Base-by-base conservation (phyloP, 1,140 invertebrate species). In the Aphaenogaster rudis region DNA sequence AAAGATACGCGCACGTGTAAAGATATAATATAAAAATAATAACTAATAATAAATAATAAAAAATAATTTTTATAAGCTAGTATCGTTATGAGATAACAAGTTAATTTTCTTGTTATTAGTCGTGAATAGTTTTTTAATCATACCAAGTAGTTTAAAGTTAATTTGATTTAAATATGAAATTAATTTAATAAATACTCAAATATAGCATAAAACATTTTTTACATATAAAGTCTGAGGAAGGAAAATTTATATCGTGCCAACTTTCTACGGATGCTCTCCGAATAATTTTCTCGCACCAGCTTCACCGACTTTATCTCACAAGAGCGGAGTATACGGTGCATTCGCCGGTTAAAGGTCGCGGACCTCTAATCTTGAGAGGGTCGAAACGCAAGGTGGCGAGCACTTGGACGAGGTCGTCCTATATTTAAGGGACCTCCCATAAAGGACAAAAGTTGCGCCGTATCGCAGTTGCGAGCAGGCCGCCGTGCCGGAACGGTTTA, bases 381-480 rank as follows among this genome's bases (percentile, higher is more conserved):
- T 66, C 81, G 42, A 76, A 88, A 86, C 28, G 81, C 57, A 77
- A 85, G 67, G 15, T 88, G 61, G 71, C 21, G 86, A 64, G 52
- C 52, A 67, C 66, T 77, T 71, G 71, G 69, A 64, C 54, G 84
- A 86, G 76, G 50, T 88, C 84, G 80, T 84, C 80, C 69, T 84
- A 88, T 88, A 91, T 90, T 91, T 82, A 86, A 81, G 88, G 74
- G 78, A 50, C 86, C 74, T 88, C 69, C 86, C 81, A 85, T 85
- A 92, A 93, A 92, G 88, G 92, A 93, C 89, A 91, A 92, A 94
- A 94, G 93, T 93, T 93, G 91, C 90, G 63, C 91, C 92, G 92
- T 92, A 92, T 91, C 89, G 88, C 80, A 84, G 80, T 76, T 36
- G 80, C 54, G 54, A 61, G 80, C 69, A 42, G 85, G 74, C 67